Base-by-base conservation (phyloP, 2,113 vertebrate genomes). In the Clinocottus analis region DNA sequence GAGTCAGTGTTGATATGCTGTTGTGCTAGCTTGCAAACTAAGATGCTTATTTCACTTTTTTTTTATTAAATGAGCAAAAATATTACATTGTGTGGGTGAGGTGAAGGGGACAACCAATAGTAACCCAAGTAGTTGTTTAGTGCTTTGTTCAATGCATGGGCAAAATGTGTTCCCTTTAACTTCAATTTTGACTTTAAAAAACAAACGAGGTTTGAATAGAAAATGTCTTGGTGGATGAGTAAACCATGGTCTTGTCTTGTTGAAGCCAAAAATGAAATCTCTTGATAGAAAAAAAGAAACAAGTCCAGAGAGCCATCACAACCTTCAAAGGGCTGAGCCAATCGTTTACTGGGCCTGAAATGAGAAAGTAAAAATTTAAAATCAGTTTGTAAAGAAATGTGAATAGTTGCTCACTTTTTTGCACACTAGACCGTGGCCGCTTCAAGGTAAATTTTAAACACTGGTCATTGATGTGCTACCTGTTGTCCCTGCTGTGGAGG, bases 401-500 rank as follows among this genome's bases (percentile, higher is more conserved):
- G 19, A 39, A 14, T 7, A 67, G 37, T 8, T 39, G 37, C 0
- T 41, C 3, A 41, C 39, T 41, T 13, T 41, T 53, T 27, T 31
- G n/a, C 31, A n/a, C 1, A 21, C n/a, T 13, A 35, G 16, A 68
- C 2, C 1, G 16, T 17, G 13, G 12, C 17, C 45, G 17, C 27
- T 21, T 29, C 19, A 64, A 16, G 27, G 11, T 64, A 51, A 4
- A 53, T 51, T 33, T 39, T n/a, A 13, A 56, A 59, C 17, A 51
- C 23, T 62, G 3, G 33, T 62, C 66, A 61, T 27, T 35, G 3
- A 35, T 71, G 47, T 23, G 11, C 5, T 90, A 95, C 96, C 96
- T 97, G 96, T 87, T 96, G 97, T 93, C 96, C 97, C 88, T 96
- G 97, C 93, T 96, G 96, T 86, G 96, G 93, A 76, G 95, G 93